A percentile compares a stretch with the other conserved stretches of the same genome.
Evolutionary conservation across 1,140 invertebrate species (phyloP).

Genomic region (Sipha flava): DNA sequence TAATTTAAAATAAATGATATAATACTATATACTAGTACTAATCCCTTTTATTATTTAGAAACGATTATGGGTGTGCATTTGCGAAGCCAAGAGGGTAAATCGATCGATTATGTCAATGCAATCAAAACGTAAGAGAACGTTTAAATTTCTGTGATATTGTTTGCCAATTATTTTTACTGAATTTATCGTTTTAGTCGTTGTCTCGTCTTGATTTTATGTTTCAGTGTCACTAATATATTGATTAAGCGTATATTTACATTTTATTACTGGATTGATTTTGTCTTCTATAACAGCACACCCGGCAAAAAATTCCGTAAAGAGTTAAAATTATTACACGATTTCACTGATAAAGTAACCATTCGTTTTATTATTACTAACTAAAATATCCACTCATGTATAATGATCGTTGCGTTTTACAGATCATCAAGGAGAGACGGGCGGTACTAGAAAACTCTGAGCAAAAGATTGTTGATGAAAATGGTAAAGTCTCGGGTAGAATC

Average conservation of each 20-base stretch:
- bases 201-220: background rate
- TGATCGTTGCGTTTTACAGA: background rate
- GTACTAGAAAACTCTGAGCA: background rate
- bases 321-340: slow-evolving; percentile 57
- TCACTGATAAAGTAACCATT: slow-evolving; percentile 53
- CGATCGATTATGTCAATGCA: slow-evolving; percentile 36
- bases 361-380: background rate
- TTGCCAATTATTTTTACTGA: background rate
- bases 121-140: slow-evolving; percentile 13
- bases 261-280: slow-evolving; percentile 34
- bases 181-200: background rate
- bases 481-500: no score
- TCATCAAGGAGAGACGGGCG: background rate
- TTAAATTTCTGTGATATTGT: background rate
- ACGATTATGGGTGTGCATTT: slow-evolving; percentile 39
- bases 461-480: background rate
- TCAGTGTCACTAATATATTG: slow-evolving; percentile 33
- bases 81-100: slow-evolving; percentile 36
- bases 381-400: background rate
- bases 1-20: no score
- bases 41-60: slow-evolving; percentile 33
- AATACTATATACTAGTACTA: no score
- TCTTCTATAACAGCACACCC: slow-evolving; percentile 35
- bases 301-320: slow-evolving; percentile 47
- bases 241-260: slow-evolving; percentile 32